These are phyloP conservation scores for Yponomeuta cagnagella DNA, from an alignment of 2,888 invertebrate species.

Conservation along the genomic window DNA sequence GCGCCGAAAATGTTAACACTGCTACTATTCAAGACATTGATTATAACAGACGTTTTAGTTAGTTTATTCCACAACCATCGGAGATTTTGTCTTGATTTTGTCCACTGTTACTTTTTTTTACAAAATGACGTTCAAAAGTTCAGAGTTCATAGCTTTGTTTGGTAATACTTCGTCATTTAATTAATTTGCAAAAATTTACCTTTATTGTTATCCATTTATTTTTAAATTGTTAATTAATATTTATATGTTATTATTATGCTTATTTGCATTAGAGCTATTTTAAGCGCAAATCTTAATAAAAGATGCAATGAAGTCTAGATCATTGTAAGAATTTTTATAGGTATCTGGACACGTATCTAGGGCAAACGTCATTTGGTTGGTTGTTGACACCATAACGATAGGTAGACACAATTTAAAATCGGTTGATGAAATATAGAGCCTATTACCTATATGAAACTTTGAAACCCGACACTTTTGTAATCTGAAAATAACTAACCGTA, in stretches of 20 bases:
- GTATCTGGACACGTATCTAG: slow-evolving; percentile 24
- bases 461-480: no score
- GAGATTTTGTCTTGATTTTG: slow-evolving; percentile 32
- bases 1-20: slow-evolving; percentile 38
- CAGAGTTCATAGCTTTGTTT: neutral
- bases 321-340: neutral
- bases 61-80: slow-evolving; percentile 51
- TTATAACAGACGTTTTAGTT: slow-evolving; percentile 48
- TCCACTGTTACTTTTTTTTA: slow-evolving; percentile 45
- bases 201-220: no score
- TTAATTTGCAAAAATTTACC: neutral
- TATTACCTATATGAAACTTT: no score
- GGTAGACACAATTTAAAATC: slow-evolving; percentile 12
- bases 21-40: slow-evolving; percentile 53
- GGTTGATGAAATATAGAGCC: slow-evolving; percentile 9
- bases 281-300: no score
- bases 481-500: no score
- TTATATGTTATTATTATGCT: no score
- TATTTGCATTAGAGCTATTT: no score
- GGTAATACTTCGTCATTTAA: no score
- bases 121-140: slow-evolving; percentile 32
- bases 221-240: no score
- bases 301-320: neutral
- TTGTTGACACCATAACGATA: no score
- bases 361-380: slow-evolving; percentile 18